These are phyloP conservation scores for Pristionchus fissidentatus DNA, from an alignment of 2,888 invertebrate species.

Conservation along the genomic window DNA sequence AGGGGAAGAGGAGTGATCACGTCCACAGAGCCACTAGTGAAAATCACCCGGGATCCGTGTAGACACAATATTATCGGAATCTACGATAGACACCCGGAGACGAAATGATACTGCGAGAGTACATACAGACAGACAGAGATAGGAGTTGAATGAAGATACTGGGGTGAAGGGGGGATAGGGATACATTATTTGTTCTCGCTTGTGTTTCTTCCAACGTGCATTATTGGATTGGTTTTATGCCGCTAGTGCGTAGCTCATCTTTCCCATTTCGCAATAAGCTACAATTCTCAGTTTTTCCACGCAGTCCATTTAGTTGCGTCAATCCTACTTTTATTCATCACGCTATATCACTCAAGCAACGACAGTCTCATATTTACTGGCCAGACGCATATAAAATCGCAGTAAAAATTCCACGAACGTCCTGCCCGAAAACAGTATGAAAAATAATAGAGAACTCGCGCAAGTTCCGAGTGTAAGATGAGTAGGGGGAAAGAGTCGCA, in stretches of 20 bases:
- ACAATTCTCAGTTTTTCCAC: background rate
- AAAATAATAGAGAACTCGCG: background rate
- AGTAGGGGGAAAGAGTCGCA: conserved; percentile 27
- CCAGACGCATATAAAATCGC: background rate
- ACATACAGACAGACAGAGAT: background rate
- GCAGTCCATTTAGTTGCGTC: background rate
- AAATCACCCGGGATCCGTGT: background rate
- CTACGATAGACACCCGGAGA: background rate
- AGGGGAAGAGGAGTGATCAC: background rate
- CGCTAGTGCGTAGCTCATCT: background rate
- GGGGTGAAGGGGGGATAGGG: too few species aligned
- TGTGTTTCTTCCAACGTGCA: conserved; percentile 22
- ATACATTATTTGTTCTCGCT: conserved; percentile 45
- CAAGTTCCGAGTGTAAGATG: conserved; percentile 36
- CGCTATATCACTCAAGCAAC: too few species aligned
- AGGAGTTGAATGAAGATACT: too few species aligned
- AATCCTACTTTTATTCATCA: background rate
- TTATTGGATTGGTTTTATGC: conserved; percentile 33
- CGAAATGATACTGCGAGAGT: background rate
- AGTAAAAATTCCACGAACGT: background rate
- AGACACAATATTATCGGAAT: conserved; percentile 24
- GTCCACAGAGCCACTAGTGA: background rate
- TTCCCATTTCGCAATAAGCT: background rate
- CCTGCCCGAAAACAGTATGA: too few species aligned
- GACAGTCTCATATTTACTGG: background rate